Evolutionary conservation across 2,797 vertebrate genomes (phyloP), one percentile per base, ranked within the genome.

Genomic region (Sciurus carolinensis): DNA sequence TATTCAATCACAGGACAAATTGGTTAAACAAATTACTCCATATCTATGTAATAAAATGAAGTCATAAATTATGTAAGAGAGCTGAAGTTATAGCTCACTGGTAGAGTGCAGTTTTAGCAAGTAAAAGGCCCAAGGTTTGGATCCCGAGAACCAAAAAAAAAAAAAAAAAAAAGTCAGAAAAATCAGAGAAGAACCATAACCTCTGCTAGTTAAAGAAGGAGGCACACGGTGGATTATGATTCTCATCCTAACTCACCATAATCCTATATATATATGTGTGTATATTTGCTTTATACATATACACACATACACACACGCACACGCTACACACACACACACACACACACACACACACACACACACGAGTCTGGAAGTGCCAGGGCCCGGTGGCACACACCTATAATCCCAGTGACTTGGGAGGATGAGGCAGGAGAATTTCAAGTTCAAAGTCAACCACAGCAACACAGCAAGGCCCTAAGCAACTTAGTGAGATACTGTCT

Each of bases 11-110:
- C 15, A 57, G 11, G 7, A 7, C 66, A 28, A 62, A 26, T 66
- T 47, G 90, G 57, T 59, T 96, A 36, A 42, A 76, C 73, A 84
- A 72, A 79, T 72, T 59, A 54, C 33, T 85, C 47, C 13, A 54
- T 33, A 80, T 64, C 22, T 42, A 6, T n/a, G 50, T 52, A 22
- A 28, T 76, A 4, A 62, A 75, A 77, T 76, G 39, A 76, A 88
- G 5, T 47, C 39, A 66, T 39, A 66, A 50, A 76, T 28, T 85
- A 88, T 77, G 64, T 64, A 42, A 66, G 36, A 42, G 64, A 30
- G 10, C 11, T 84, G 30, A 1, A 7, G 59, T 4, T 28, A 64
- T 13, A 64, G 62, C 62, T 64, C 62, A 64, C 30, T 33, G 30
- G 64, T 15, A 33, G 30, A 66, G 64, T 66, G 14, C 30, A 30